Percentiles rank a stretch among this genome's conserved stretches.
phyloP scores from a whole-genome alignment of 2,797 vertebrate genomes.

The Anguilla obscura region DNA sequence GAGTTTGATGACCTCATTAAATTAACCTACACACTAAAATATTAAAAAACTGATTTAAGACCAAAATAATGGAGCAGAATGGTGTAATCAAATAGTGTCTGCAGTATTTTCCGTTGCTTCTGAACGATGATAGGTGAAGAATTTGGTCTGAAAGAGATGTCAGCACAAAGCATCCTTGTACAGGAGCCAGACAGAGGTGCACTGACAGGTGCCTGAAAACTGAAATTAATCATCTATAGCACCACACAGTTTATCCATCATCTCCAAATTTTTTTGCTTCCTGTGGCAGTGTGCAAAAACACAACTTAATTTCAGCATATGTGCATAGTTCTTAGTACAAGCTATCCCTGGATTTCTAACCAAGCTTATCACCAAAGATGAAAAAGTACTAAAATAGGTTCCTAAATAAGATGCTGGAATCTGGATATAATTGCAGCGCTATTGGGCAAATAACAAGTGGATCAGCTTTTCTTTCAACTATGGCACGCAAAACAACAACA shows the following conservation, averaged over 20 bases:
- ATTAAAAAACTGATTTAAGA: background rate
- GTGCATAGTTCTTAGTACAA: background rate
- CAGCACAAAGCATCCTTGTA: background rate
- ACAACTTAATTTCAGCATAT: background rate
- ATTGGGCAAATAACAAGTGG: background rate
- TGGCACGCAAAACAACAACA: conserved; percentile 18
- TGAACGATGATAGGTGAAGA: conserved; percentile 5
- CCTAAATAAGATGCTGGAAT: background rate
- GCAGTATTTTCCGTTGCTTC: conserved; percentile 19
- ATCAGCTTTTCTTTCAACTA: conserved; percentile 8
- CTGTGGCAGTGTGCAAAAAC: conserved; percentile 4
- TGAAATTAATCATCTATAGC: conserved; percentile 10
- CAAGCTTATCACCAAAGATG: background rate
- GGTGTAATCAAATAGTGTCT: background rate
- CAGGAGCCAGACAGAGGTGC: background rate
- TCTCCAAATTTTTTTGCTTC: conserved; percentile 8
- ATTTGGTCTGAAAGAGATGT: background rate
- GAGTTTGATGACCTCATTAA: background rate
- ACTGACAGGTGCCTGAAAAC: background rate
- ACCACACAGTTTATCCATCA: background rate
- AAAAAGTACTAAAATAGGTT: background rate
- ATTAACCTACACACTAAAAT: background rate
- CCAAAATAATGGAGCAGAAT: background rate
- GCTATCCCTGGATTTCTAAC: background rate
- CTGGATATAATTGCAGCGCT: conserved; percentile 2